These are phyloP conservation scores for Vireo griseus DNA, from an alignment of 2,797 vertebrate species.

Conservation along the genomic window DNA sequence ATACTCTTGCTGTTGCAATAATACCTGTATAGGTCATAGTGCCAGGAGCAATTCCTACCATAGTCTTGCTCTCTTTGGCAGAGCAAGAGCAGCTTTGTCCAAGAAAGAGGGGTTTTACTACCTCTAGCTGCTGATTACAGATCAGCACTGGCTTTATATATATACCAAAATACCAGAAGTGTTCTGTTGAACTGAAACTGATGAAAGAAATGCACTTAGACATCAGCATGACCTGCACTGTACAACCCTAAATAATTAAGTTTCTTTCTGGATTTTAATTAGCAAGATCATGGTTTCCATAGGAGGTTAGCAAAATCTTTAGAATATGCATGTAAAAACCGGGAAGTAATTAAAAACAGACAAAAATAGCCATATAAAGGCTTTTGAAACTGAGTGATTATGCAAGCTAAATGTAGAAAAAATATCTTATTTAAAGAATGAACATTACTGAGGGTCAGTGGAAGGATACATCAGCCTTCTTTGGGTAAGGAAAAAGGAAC, in stretches of 20 bases:
- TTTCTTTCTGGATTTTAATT: background rate
- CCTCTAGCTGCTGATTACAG: background rate
- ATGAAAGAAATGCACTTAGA: background rate
- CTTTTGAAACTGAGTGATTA: background rate
- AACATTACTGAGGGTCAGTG: background rate
- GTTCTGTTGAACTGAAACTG: background rate
- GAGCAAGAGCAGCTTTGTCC: background rate
- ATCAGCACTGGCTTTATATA: background rate
- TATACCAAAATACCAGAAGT: background rate
- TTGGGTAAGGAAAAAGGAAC: background rate
- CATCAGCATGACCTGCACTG: background rate
- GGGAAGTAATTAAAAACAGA: background rate
- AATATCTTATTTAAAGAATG: background rate
- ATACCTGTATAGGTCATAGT: background rate
- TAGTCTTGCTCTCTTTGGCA: background rate
- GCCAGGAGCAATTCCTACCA: background rate
- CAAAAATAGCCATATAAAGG: background rate
- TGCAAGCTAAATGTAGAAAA: background rate
- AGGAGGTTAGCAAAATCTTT: background rate
- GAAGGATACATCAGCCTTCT: background rate
- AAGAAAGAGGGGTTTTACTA: background rate
- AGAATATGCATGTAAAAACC: background rate
- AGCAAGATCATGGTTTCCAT: background rate
- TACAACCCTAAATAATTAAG: background rate
- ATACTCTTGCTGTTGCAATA: background rate